Conservation (phyloP, 2,113 vertebrate species). For the Gymnarchus niloticus region DNA sequence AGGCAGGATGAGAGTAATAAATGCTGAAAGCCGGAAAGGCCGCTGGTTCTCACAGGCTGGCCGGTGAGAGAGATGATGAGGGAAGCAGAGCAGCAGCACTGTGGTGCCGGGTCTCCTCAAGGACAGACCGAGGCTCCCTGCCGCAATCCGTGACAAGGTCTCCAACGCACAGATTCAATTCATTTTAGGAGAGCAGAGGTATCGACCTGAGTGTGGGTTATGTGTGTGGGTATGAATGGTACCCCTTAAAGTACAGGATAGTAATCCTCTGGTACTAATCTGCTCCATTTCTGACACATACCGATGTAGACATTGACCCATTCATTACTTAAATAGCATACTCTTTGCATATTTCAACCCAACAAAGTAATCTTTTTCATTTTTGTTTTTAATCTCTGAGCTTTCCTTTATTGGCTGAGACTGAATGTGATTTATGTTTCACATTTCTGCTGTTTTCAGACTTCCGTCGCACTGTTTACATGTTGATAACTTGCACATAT, state of each 20-base stretch:
- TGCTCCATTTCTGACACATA: background rate
- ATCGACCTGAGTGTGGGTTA: background rate
- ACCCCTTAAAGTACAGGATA: background rate
- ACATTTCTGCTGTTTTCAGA: background rate
- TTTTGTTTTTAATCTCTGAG: too few relatives aligned
- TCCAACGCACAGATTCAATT: background rate
- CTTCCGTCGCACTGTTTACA: background rate
- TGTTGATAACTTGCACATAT: background rate
- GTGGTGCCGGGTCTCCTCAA: background rate
- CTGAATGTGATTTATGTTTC: background rate
- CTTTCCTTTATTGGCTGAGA: background rate
- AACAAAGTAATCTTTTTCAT: too few relatives aligned
- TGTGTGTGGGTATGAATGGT: background rate
- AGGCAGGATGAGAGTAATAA: slow-evolving; percentile 33
- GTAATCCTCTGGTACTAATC: background rate
- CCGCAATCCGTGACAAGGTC: background rate
- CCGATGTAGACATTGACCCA: background rate
- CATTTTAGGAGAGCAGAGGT: background rate
- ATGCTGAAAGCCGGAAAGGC: slow-evolving; percentile 45
- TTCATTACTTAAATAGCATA: background rate
- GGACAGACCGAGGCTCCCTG: background rate
- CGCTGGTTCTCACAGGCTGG: background rate
- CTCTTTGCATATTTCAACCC: too few relatives aligned
- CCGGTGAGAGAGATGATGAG: background rate
- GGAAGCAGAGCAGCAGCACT: background rate